Evolutionary conservation across 2,113 vertebrate genomes (phyloP).

Genomic region (Phalacrocorax aristotelis): DNA sequence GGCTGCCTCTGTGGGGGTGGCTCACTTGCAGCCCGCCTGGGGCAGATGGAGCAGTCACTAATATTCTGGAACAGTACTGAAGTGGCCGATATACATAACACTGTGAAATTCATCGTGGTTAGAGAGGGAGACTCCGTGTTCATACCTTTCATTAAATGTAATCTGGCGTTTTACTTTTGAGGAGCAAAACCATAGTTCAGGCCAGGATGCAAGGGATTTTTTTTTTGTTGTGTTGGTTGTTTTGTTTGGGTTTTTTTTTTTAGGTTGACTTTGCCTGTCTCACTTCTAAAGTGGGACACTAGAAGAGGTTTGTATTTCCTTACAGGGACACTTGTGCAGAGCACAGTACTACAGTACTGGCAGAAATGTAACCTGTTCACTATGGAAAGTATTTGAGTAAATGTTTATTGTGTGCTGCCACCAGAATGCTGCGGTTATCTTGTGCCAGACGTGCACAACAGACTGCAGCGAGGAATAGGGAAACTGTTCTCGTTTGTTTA

Average conservation of each 20-base stretch:
- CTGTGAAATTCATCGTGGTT: not conserved
- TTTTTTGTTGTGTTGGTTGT: too few species aligned
- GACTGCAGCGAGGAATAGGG: slow-evolving; percentile 18
- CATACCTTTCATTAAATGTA: not conserved
- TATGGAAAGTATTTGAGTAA: slow-evolving; percentile 53
- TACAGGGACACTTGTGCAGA: slow-evolving; percentile 25
- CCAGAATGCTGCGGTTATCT: slow-evolving; percentile 31
- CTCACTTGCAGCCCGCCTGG: not conserved
- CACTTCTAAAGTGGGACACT: not conserved
- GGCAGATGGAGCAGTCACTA: not conserved
- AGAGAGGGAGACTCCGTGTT: not conserved
- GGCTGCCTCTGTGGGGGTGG: not conserved
- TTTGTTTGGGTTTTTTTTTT: too few species aligned
- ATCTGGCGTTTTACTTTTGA: not conserved
- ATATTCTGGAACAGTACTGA: not conserved
- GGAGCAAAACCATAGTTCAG: not conserved
- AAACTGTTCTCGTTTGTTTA: slow-evolving; percentile 47
- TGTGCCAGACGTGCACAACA: slow-evolving; percentile 24
- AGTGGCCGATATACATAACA: accelerated
- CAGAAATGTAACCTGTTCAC: slow-evolving; percentile 57
- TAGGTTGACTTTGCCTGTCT: not conserved
- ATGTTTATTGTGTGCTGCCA: slow-evolving; percentile 43
- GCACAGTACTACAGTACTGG: not conserved
- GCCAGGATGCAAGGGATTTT: not conserved
- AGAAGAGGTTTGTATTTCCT: slow-evolving; percentile 42